Conservation (phyloP, 1,140 invertebrate genomes). For the Ridgeia piscesae region DNA sequence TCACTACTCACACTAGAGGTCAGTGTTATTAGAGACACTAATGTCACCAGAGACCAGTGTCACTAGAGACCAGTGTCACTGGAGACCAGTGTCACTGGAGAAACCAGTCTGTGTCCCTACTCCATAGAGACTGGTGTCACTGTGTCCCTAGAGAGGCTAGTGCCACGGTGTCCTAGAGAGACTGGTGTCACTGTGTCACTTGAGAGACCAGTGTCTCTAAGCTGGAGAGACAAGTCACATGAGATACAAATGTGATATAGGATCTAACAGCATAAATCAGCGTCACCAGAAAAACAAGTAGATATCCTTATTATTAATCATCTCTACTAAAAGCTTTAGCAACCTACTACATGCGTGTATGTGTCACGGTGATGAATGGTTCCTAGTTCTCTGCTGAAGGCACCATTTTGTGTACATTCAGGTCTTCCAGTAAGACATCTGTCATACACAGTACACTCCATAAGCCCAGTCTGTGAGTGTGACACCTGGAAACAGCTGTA, state of each 20-base stretch:
- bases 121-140: too few species aligned
- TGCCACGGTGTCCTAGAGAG: not conserved
- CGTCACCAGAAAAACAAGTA: not conserved
- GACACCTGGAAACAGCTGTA: too few species aligned
- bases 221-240: too few species aligned
- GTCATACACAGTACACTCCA: not conserved
- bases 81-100: too few species aligned
- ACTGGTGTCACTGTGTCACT: not conserved
- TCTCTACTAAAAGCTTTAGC: not conserved
- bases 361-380: not conserved
- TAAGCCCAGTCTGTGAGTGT: not conserved
- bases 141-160: too few species aligned
- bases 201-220: not conserved
- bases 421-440: not conserved
- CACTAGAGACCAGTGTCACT: too few species aligned
- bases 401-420: not conserved
- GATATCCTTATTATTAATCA: not conserved
- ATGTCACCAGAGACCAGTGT: too few species aligned
- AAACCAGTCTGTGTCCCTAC: too few species aligned
- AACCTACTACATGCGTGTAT: not conserved
- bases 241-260: not conserved
- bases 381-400: not conserved
- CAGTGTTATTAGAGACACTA: too few species aligned
- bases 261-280: not conserved
- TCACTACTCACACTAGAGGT: too few species aligned